A percentile compares a stretch with the other conserved stretches of the same genome.
Evolutionary conservation across 2,888 invertebrate species (phyloP).

Genomic region (Epistrophe eligans): DNA sequence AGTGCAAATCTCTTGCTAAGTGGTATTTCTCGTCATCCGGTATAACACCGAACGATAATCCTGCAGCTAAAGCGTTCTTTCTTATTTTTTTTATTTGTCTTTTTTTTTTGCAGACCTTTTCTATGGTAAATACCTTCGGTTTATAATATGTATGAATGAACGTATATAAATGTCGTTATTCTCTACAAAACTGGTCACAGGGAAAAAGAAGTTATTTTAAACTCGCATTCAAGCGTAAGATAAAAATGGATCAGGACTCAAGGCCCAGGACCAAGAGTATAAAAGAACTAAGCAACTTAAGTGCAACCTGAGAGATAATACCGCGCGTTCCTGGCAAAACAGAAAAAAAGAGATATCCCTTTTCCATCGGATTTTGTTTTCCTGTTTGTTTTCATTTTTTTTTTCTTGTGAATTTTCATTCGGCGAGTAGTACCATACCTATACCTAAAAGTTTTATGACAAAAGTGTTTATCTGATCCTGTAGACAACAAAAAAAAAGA

Average conservation of each 20-base stretch:
- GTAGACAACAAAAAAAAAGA: slow-evolving; percentile 70
- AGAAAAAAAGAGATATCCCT: slow-evolving; percentile 40
- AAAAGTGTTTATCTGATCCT: slow-evolving; percentile 76
- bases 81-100: slow-evolving; percentile 20
- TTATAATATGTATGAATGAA: slow-evolving; percentile 10
- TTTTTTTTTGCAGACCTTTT: slow-evolving; percentile 59
- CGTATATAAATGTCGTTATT: slow-evolving; percentile 55
- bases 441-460: slow-evolving; percentile 75
- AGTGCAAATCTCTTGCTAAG: slow-evolving; percentile 74
- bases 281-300: slow-evolving; percentile 74
- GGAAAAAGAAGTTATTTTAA: slow-evolving; percentile 75
- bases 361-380: slow-evolving; percentile 70
- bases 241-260: slow-evolving; percentile 74
- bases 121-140: slow-evolving; percentile 74
- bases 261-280: slow-evolving; percentile 27
- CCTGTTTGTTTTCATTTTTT: slow-evolving; percentile 22
- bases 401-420: slow-evolving; percentile 29
- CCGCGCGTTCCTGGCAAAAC: slow-evolving; percentile 60
- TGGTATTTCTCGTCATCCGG: slow-evolving; percentile 76
- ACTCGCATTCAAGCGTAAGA: slow-evolving; percentile 75
- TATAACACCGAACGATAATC: slow-evolving; percentile 75
- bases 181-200: slow-evolving; percentile 59
- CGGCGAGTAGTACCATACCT: background rate
- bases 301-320: slow-evolving; percentile 76
- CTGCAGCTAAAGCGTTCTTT: slow-evolving; percentile 58